These are phyloP conservation scores for Caenorhabditis wallacei DNA, from an alignment of 2,888 invertebrate genomes.

Conservation along the genomic window DNA sequence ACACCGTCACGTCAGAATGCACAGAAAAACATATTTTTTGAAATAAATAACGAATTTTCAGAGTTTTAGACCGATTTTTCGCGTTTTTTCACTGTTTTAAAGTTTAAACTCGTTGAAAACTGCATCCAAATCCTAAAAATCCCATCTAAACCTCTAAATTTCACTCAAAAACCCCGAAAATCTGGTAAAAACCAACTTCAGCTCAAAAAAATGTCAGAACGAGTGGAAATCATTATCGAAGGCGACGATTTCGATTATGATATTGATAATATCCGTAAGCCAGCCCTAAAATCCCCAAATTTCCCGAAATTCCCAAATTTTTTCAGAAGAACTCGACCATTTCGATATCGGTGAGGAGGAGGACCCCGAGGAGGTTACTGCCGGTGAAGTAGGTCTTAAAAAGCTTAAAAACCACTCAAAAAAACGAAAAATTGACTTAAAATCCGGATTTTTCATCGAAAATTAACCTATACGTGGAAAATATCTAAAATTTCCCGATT, in stretches of 20 bases:
- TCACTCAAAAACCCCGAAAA: not conserved
- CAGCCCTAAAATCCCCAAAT: not conserved
- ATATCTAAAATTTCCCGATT: no score
- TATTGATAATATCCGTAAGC: constrained; percentile 51
- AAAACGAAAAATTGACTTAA: not conserved
- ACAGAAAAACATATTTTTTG: not conserved
- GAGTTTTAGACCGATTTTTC: not conserved
- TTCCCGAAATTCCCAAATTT: constrained; percentile 3
- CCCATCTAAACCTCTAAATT: no score
- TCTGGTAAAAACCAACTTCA: not conserved
- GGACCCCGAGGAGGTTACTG: constrained; percentile 61
- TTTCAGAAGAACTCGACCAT: constrained; percentile 69
- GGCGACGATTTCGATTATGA: constrained; percentile 52
- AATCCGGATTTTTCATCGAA: not conserved
- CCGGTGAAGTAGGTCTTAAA: constrained; percentile 45
- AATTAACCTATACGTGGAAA: not conserved
- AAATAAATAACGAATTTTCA: not conserved
- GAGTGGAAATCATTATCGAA: constrained; percentile 41
- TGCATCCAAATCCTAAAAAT: not conserved
- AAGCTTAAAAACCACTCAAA: not conserved
- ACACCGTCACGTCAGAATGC: constrained; percentile 32
- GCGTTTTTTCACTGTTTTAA: not conserved
- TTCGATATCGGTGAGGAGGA: constrained; percentile 70
- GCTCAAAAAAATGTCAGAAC: constrained; percentile 34
- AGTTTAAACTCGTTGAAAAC: not conserved